phyloP scores from a whole-genome alignment of 2,797 vertebrate species.

The Spatula clypeata region DNA sequence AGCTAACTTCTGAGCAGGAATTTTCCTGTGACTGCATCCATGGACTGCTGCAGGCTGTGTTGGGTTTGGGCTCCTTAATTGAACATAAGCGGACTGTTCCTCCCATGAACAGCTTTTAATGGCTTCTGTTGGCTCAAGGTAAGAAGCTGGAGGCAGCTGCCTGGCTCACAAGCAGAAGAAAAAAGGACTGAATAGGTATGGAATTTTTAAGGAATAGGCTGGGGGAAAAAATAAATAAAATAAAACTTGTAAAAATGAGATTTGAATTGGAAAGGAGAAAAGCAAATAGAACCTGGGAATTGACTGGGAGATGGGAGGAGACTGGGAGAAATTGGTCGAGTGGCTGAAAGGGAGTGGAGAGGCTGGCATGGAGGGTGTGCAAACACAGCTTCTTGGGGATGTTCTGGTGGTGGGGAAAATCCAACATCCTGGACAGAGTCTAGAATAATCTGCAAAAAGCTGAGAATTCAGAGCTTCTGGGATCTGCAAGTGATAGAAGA shows the following conservation, averaged over 20 bases:
- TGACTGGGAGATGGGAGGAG: not conserved
- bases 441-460: not conserved
- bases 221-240: not conserved
- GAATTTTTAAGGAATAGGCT: not conserved
- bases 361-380: not conserved
- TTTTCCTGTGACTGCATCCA: not conserved
- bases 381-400: accelerated
- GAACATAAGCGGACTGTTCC: not conserved
- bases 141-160: not conserved
- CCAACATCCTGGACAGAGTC: not conserved
- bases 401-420: not conserved
- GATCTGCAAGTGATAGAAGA: not conserved
- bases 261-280: not conserved
- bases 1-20: not conserved
- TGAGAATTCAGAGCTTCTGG: not conserved
- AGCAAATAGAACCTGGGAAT: not conserved
- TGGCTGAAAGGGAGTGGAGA: not conserved
- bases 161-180: not conserved
- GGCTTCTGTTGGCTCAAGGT: not conserved
- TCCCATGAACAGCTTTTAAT: not conserved
- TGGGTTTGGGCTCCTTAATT: not conserved
- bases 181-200: not conserved
- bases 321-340: not conserved
- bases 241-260: not conserved
- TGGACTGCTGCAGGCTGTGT: not conserved